Evolutionary conservation across 2,113 vertebrate genomes (phyloP), one percentile per base, ranked within the genome.

Genomic region (Lamprotornis superbus): DNA sequence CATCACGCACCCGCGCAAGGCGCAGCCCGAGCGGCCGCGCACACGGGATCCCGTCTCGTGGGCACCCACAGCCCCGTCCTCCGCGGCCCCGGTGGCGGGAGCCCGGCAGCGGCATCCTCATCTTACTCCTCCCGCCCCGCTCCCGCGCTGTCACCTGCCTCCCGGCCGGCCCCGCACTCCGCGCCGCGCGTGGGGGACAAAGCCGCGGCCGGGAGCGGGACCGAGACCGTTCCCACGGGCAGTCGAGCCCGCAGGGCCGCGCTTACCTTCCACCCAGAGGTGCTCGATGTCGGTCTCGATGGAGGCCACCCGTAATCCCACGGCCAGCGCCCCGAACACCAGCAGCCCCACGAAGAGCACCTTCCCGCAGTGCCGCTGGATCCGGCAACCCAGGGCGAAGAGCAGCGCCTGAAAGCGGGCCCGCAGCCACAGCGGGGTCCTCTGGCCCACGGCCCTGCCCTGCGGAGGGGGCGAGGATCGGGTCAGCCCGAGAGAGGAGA

Each of bases 201-300:
- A 93, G 76, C 73, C 59, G 19, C 60, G 64, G 19, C 59, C 44
- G 55, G 35, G 35, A 88, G 15, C 31, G 50, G 85, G 14, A 59
- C 85, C 81, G 53, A 76, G 17, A 55, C 85, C 77, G 53, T 81
- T 95, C 91, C 95, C 95, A 96, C 87, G 83, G 55, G 74, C 30
- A 69, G 55, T 60, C 3, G 63, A 79, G 17, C 59, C 68, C 59
- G n/a, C 5, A 65, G 71, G 65, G 93, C 63, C 74, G 57, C 50
- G 60, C 99, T 99, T 97, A 99, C 99, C 99, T 99, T 99, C 99
- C 93, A 99, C 99, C 99, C 99, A 99, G 74, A 99, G 99, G 95
- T 99, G 98, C 91, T 99, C 99, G 83, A 99, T 99, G 98, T 99
- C 99, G 20, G 99, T 99, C 98, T 99, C 99, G 93, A 99, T 98